Conservation (phyloP, 2,113 vertebrate species). For the Drymodes brunneopygia region DNA sequence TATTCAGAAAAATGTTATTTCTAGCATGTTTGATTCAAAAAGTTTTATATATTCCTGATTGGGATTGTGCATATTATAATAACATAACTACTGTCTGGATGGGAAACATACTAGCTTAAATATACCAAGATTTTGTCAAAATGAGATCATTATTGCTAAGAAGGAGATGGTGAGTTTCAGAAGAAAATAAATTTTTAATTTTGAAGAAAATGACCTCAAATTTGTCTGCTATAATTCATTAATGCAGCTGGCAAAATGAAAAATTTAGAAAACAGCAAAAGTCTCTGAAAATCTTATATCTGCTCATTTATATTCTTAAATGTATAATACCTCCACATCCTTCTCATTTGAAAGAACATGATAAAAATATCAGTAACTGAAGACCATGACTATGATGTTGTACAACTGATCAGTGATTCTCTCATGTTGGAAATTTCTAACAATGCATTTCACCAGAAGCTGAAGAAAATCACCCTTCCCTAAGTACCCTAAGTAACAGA, state of each 20-base stretch:
- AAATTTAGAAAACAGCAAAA: neutral
- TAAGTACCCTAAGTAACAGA: too few species aligned
- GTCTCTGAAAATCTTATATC: neutral
- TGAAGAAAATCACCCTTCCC: neutral
- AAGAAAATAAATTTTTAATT: conserved; percentile 20
- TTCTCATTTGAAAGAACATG: neutral
- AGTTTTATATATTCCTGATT: neutral
- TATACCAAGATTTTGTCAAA: neutral
- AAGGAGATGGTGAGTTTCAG: neutral
- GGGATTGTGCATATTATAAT: neutral
- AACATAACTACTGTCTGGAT: neutral
- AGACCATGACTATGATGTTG: neutral
- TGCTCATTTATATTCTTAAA: neutral
- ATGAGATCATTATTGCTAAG: neutral
- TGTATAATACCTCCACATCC: neutral
- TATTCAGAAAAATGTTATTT: conserved; percentile 11
- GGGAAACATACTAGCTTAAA: neutral
- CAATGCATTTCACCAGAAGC: rapidly evolving
- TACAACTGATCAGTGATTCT: neutral
- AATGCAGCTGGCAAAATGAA: neutral
- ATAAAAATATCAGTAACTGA: neutral
- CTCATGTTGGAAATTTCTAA: neutral
- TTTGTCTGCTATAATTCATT: neutral
- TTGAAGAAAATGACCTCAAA: neutral
- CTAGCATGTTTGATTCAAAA: neutral